Conservation (phyloP, 2,113 vertebrate species). For the Dolichallabes microphthalmus region DNA sequence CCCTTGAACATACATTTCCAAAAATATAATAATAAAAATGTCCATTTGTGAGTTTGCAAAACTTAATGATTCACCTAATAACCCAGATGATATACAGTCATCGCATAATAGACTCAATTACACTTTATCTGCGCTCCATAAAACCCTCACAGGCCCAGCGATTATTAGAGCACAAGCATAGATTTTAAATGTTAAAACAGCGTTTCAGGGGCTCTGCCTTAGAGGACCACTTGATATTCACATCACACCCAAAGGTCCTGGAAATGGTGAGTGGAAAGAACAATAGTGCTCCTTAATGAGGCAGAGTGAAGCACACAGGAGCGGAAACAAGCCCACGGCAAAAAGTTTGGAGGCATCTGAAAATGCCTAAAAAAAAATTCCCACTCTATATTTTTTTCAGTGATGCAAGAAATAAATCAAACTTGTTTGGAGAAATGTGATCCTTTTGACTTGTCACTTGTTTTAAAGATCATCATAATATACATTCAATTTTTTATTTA, state of each 20-base stretch:
- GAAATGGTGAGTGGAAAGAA: conserved; percentile 62
- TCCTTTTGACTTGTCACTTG: not conserved
- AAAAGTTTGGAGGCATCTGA: conserved; percentile 40
- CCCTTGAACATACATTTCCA: not conserved
- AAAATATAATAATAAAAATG: not conserved
- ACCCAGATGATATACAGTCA: not conserved
- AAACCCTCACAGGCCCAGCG: not conserved
- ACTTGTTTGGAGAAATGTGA: not conserved
- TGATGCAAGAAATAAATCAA: not conserved
- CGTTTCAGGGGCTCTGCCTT: conserved; percentile 56
- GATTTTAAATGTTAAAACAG: conserved; percentile 59
- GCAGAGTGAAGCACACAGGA: conserved; percentile 51
- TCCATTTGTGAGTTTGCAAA: not conserved
- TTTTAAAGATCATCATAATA: not conserved
- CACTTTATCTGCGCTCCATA: conserved; percentile 1
- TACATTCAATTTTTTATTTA: not conserved
- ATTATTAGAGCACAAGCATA: not conserved
- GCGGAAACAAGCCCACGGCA: conserved; percentile 40
- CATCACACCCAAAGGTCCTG: conserved; percentile 73
- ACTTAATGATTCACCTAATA: not conserved
- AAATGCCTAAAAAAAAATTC: conserved; percentile 6
- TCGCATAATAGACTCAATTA: not conserved
- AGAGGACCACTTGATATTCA: conserved; percentile 75
- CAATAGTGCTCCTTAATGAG: conserved; percentile 61
- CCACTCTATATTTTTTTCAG: not conserved